phyloP scores from a whole-genome alignment of 1,140 invertebrate genomes.

The Drosophila ambigua region DNA sequence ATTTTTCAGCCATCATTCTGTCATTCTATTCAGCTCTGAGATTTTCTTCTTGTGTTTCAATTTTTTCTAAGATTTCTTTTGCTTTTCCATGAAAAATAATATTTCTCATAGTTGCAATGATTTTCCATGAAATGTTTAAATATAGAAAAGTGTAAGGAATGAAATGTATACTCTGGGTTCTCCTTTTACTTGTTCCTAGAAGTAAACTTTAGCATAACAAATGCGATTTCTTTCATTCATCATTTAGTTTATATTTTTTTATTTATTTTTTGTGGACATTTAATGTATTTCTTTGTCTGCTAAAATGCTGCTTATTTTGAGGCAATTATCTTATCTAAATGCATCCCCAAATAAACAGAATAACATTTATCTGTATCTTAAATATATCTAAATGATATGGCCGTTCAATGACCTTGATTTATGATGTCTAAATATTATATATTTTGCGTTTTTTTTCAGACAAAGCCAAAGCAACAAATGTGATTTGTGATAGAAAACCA shows the following conservation, averaged over 20 bases:
- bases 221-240: not conserved
- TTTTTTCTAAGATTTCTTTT: no score
- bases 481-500: slow-evolving; percentile 53
- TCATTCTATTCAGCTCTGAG: no score
- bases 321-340: slow-evolving; percentile 12
- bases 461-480: slow-evolving; percentile 54
- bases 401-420: slow-evolving; percentile 26
- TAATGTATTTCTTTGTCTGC: slow-evolving; percentile 24
- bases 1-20: not conserved
- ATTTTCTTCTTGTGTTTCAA: no score
- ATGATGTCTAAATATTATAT: slow-evolving; percentile 11
- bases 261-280: slow-evolving; percentile 3
- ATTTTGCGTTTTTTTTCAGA: slow-evolving; percentile 29
- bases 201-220: slow-evolving; percentile 9
- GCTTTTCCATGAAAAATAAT: no score
- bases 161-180: not conserved
- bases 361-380: slow-evolving; percentile 4
- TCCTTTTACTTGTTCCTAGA: slow-evolving; percentile 1
- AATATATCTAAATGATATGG: slow-evolving; percentile 5
- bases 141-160: slow-evolving; percentile 1
- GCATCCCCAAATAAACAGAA: slow-evolving; percentile 9
- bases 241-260: not conserved
- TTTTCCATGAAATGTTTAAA: not conserved
- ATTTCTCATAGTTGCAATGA: not conserved
- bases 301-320: slow-evolving; percentile 3